phyloP scores from a whole-genome alignment of 2,797 vertebrate genomes.

The Moxostoma hubbsi region DNA sequence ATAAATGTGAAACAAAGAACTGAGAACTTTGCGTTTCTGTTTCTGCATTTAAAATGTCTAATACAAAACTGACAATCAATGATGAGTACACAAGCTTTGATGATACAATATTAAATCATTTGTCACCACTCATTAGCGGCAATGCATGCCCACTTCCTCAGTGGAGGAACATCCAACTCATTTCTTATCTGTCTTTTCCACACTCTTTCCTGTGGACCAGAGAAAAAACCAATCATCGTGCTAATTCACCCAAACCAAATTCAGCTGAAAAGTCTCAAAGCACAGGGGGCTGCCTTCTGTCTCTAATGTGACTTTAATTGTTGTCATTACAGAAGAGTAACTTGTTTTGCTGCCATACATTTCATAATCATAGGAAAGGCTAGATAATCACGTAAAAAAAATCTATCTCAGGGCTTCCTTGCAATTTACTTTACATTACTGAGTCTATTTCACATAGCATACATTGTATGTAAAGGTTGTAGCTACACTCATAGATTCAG shows the following conservation, averaged over 20 bases:
- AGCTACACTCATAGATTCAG: too few species aligned
- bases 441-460: not conserved
- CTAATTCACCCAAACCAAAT: constrained; percentile 51
- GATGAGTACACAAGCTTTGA: constrained; percentile 19
- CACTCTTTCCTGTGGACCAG: constrained; percentile 24
- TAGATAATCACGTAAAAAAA: constrained; percentile 41
- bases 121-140: constrained; percentile 19
- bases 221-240: constrained; percentile 44
- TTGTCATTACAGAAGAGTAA: constrained; percentile 65
- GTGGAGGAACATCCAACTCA: constrained; percentile 25
- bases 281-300: constrained; percentile 46
- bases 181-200: constrained; percentile 28
- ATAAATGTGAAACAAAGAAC: constrained; percentile 21
- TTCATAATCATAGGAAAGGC: constrained; percentile 36
- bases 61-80: constrained; percentile 25
- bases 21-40: constrained; percentile 3
- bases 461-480: not conserved
- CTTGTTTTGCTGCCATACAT: constrained; percentile 55
- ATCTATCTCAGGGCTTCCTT: not conserved
- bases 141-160: constrained; percentile 12
- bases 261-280: constrained; percentile 56
- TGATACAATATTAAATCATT: constrained; percentile 27
- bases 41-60: constrained; percentile 7
- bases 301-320: constrained; percentile 68
- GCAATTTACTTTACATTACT: constrained; percentile 20